phyloP scores from a whole-genome alignment of 1,140 invertebrate species.

The Papilio xuthus region DNA sequence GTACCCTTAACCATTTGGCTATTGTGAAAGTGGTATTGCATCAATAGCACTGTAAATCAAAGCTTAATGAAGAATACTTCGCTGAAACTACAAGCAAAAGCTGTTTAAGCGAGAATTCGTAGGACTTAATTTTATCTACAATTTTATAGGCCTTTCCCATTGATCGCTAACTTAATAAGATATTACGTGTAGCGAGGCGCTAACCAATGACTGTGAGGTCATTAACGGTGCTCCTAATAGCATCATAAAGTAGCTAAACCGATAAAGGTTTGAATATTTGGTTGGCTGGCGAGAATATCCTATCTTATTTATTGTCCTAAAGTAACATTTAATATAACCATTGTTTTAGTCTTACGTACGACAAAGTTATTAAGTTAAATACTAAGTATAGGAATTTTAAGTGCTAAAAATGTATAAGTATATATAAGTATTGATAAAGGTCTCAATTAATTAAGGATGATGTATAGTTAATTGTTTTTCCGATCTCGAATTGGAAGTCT shows the following conservation, averaged over 20 bases:
- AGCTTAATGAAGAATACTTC: neutral
- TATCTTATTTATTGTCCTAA: neutral
- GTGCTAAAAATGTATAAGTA: too few relatives aligned
- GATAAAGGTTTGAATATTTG: constrained; percentile 36
- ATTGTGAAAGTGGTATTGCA: too few relatives aligned
- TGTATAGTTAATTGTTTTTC: neutral
- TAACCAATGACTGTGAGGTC: constrained; percentile 25
- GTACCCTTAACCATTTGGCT: too few relatives aligned
- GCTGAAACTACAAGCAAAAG: neutral
- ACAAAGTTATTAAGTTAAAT: too few relatives aligned
- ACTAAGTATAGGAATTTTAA: too few relatives aligned
- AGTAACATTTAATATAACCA: neutral
- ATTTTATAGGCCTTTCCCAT: constrained; percentile 22
- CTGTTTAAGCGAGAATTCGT: constrained; percentile 2
- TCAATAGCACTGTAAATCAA: constrained; percentile 7
- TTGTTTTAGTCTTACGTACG: neutral
- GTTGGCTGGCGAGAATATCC: neutral
- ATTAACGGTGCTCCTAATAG: constrained; percentile 36
- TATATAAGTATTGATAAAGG: neutral
- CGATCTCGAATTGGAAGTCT: neutral
- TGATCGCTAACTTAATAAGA: constrained; percentile 35
- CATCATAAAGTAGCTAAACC: constrained; percentile 11
- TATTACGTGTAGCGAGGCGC: constrained; percentile 15
- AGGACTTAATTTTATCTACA: constrained; percentile 31
- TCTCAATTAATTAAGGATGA: neutral